phyloP scores from a whole-genome alignment of 2,888 invertebrate genomes.

The Choreutis nemorana region DNA sequence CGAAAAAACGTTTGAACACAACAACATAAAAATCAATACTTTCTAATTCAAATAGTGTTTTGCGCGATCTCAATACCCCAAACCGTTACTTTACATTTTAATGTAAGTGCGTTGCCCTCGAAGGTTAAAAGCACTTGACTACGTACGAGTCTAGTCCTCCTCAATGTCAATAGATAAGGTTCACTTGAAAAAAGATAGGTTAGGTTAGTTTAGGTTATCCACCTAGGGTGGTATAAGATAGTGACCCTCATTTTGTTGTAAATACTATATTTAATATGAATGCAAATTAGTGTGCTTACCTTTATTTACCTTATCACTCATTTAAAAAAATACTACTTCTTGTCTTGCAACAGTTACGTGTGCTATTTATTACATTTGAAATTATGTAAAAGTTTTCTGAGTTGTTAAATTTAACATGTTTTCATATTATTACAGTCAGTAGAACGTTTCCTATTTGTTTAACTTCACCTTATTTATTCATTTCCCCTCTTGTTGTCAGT shows the following conservation, averaged over 20 bases:
- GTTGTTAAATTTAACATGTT: too few relatives aligned
- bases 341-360: too few relatives aligned
- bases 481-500: constrained; percentile 13
- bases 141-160: constrained; percentile 21
- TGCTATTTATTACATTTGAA: too few relatives aligned
- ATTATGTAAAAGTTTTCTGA: too few relatives aligned
- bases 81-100: constrained; percentile 38
- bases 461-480: constrained; percentile 26
- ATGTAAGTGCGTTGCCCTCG: constrained; percentile 42
- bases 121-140: constrained; percentile 18
- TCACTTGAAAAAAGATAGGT: constrained; percentile 11
- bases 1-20: too few relatives aligned
- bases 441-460: constrained; percentile 17
- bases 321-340: too few relatives aligned
- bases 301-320: too few relatives aligned
- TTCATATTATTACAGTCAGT: too few relatives aligned
- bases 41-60: constrained; percentile 21
- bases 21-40: constrained; percentile 18
- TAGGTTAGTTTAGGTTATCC: constrained; percentile 5
- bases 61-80: constrained; percentile 18
- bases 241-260: too few relatives aligned
- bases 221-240: too few relatives aligned
- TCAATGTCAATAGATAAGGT: constrained; percentile 38
- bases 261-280: too few relatives aligned
- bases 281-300: too few relatives aligned